Percentiles rank a stretch among this genome's conserved stretches.
Evolutionary conservation across 2,113 vertebrate genomes (phyloP).

Genomic region (Phaethornis superciliosus): DNA sequence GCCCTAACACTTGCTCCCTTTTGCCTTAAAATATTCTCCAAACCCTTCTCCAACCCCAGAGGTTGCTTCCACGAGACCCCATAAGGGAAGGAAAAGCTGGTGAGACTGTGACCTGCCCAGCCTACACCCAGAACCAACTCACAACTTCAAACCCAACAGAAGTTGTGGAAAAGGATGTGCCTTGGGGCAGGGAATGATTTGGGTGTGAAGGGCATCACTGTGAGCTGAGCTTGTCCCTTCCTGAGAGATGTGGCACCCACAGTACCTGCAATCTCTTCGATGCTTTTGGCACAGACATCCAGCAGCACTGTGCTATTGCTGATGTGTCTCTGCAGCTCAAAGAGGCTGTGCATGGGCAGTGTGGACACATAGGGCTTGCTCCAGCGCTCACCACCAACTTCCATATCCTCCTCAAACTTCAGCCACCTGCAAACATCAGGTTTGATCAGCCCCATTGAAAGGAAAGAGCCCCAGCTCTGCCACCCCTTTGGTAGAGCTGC

Average conservation of each 20-base stretch:
- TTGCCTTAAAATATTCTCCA: not conserved
- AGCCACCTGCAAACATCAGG: slow-evolving; percentile 83
- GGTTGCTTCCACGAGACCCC: not conserved
- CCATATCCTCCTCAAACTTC: slow-evolving; percentile 97
- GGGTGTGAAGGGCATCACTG: rapidly evolving
- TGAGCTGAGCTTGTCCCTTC: rapidly evolving
- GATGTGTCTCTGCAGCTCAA: slow-evolving; percentile 93
- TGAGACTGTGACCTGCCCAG: rapidly evolving
- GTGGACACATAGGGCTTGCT: slow-evolving; percentile 97
- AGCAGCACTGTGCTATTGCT: slow-evolving; percentile 91
- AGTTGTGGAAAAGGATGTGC: not conserved
- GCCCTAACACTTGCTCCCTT: not conserved
- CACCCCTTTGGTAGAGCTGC: not conserved
- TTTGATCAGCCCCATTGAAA: rapidly evolving
- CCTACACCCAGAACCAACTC: too few relatives aligned
- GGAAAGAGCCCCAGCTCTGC: not conserved
- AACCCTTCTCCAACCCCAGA: not conserved
- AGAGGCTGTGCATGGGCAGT: slow-evolving; percentile 94
- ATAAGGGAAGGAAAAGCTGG: not conserved
- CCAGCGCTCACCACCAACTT: slow-evolving; percentile 95
- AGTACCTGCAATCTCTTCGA: slow-evolving; percentile 93
- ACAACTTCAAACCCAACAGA: rapidly evolving
- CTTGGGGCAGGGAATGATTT: not conserved
- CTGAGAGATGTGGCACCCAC: rapidly evolving
- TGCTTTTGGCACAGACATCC: slow-evolving; percentile 84